These are phyloP conservation scores for Tetraneura akinire DNA, from an alignment of 1,140 invertebrate genomes.

Conservation along the genomic window DNA sequence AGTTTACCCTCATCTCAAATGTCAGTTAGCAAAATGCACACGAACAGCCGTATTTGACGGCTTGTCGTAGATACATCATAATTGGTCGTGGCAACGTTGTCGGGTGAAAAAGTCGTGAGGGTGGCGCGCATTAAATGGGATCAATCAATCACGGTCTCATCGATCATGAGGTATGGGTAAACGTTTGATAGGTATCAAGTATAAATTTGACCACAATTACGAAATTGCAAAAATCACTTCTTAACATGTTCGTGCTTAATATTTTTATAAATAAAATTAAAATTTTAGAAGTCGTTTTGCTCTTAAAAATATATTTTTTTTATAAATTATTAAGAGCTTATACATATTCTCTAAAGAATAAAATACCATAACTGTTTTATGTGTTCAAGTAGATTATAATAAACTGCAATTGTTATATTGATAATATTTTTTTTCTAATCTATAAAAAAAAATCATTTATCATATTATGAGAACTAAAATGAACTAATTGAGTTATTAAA, in stretches of 20 bases:
- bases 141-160: conserved; percentile 40
- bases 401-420: background rate
- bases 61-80: conserved; percentile 32
- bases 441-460: too few species aligned
- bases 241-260: background rate
- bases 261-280: background rate
- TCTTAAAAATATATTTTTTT: background rate
- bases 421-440: background rate
- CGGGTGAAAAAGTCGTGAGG: conserved; percentile 15
- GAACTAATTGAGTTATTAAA: background rate
- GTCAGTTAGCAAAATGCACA: conserved; percentile 2
- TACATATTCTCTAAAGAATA: too few species aligned
- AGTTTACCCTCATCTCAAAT: background rate
- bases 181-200: conserved; percentile 6
- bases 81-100: conserved; percentile 25
- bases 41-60: conserved; percentile 12
- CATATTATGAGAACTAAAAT: too few species aligned
- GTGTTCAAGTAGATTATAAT: background rate
- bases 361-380: background rate
- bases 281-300: background rate
- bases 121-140: background rate
- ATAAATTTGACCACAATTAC: conserved; percentile 10
- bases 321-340: too few species aligned
- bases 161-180: conserved; percentile 3
- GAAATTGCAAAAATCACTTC: background rate